phyloP scores from a whole-genome alignment of 2,113 vertebrate genomes.

The Pelusios castaneus region DNA sequence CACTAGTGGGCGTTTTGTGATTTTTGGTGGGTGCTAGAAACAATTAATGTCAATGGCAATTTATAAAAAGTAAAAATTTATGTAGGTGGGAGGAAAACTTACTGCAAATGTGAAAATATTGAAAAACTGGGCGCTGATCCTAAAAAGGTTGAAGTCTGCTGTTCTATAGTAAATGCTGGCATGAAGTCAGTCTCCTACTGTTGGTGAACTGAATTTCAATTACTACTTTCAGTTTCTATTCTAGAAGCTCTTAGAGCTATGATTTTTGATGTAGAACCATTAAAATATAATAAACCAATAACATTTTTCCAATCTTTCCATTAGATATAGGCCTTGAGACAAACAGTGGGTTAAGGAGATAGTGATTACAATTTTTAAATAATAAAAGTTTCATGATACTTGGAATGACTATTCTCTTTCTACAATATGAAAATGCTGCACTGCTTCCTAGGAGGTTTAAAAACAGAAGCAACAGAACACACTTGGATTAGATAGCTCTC shows the following conservation, averaged over 20 bases:
- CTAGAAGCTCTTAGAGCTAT: neutral
- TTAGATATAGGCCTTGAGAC: neutral
- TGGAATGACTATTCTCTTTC: neutral
- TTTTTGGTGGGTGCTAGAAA: too few relatives aligned
- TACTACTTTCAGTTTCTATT: neutral
- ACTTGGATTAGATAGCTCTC: neutral
- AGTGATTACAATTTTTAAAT: neutral
- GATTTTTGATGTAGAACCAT: neutral
- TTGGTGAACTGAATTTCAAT: neutral
- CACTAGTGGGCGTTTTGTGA: too few relatives aligned
- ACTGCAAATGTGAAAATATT: too few relatives aligned
- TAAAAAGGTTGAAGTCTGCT: too few relatives aligned
- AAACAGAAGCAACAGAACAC: neutral
- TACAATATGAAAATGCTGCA: neutral
- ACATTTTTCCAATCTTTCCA: neutral
- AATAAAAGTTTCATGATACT: neutral
- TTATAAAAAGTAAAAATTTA: too few relatives aligned
- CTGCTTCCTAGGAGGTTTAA: neutral
- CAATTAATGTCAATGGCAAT: too few relatives aligned
- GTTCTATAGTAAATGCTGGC: neutral
- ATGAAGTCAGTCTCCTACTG: neutral
- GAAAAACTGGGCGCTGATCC: too few relatives aligned
- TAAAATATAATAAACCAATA: neutral
- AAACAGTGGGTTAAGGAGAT: neutral
- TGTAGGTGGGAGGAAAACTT: too few relatives aligned